phyloP scores from a whole-genome alignment of 2,113 vertebrate species.

The Pseudopodoces humilis region DNA sequence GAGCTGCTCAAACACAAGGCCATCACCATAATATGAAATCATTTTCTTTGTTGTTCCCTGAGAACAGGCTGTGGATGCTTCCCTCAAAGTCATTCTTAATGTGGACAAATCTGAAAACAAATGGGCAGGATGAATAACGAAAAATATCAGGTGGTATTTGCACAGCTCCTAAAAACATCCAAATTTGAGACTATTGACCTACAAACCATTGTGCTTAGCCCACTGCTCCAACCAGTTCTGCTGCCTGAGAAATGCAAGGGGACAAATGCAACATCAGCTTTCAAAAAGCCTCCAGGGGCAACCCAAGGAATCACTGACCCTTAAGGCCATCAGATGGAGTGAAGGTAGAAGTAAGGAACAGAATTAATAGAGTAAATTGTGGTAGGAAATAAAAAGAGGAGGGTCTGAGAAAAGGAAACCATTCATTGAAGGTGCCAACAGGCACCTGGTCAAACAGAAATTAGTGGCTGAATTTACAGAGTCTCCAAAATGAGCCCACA shows the following conservation, averaged over 20 bases:
- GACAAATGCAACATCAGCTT: background rate
- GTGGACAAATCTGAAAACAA: constrained; percentile 4
- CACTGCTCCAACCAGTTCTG: background rate
- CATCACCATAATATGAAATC: background rate
- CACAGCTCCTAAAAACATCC: background rate
- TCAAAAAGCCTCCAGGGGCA: background rate
- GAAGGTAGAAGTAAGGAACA: background rate
- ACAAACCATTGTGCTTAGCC: background rate
- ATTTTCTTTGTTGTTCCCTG: background rate
- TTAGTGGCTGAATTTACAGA: background rate
- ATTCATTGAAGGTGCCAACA: background rate
- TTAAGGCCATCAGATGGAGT: background rate
- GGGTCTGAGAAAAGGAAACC: background rate
- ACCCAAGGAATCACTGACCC: background rate
- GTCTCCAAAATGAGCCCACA: background rate
- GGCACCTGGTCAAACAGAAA: background rate
- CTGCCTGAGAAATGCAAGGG: background rate
- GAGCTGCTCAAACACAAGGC: background rate
- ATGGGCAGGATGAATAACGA: background rate
- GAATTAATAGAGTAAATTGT: background rate
- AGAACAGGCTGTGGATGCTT: background rate
- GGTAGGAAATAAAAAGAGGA: background rate
- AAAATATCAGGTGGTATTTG: background rate
- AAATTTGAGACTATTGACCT: background rate
- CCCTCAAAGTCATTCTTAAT: background rate